phyloP scores from a whole-genome alignment of 1,140 invertebrate species.

The Drosophila pseudoananassae region DNA sequence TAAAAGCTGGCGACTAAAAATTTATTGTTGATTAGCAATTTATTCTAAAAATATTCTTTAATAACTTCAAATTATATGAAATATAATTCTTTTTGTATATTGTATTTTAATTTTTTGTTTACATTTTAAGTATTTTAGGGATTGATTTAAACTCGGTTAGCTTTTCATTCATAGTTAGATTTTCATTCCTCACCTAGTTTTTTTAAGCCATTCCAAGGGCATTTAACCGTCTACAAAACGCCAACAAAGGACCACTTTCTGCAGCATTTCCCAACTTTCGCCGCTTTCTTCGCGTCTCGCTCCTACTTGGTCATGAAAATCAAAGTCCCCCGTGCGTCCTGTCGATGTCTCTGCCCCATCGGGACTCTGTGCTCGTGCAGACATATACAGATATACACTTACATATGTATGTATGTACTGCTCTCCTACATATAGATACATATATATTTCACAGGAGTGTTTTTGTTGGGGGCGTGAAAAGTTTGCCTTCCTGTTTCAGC shows the following conservation, averaged over 20 bases:
- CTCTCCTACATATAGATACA: not conserved
- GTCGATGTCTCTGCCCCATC: slow-evolving; percentile 32
- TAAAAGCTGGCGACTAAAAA: too few relatives aligned
- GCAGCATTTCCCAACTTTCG: slow-evolving; percentile 6
- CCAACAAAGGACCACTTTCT: slow-evolving; percentile 14
- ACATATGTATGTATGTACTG: not conserved
- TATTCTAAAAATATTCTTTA: too few relatives aligned
- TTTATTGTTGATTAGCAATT: too few relatives aligned
- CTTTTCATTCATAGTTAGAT: not conserved
- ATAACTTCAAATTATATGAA: too few relatives aligned
- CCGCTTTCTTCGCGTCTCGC: slow-evolving; percentile 16
- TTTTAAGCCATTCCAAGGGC: slow-evolving; percentile 8
- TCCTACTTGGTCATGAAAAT: slow-evolving; percentile 55
- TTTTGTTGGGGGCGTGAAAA: slow-evolving; percentile 33
- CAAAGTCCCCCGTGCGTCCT: slow-evolving; percentile 30
- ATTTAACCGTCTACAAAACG: slow-evolving; percentile 17
- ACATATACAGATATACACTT: not conserved
- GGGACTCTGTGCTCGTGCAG: slow-evolving; percentile 10
- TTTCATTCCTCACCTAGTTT: not conserved
- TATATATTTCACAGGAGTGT: slow-evolving; percentile 9
- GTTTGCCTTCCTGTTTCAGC: slow-evolving; percentile 52
- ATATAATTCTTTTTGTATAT: not conserved
- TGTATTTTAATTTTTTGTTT: not conserved
- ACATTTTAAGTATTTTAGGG: not conserved
- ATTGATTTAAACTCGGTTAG: not conserved